These are phyloP conservation scores for Tympanoctomys barrerae DNA, from an alignment of 2,797 vertebrate genomes.

Conservation along the genomic window DNA sequence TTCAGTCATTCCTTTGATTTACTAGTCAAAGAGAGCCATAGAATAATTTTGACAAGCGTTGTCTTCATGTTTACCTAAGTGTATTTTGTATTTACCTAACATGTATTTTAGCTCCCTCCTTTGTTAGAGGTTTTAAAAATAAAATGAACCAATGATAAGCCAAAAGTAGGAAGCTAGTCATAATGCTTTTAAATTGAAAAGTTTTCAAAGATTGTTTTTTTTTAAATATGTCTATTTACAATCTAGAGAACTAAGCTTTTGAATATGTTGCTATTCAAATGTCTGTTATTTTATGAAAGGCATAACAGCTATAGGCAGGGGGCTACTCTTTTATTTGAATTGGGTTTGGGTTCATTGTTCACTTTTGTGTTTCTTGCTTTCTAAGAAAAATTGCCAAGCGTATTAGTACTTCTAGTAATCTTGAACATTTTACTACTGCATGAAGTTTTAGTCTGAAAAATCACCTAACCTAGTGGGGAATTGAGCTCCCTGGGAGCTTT, in stretches of 20 bases:
- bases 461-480: conserved; percentile 13
- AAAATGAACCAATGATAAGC: neutral
- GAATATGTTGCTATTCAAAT: neutral
- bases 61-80: neutral
- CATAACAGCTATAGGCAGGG: neutral
- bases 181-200: neutral
- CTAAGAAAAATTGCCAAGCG: conserved; percentile 47
- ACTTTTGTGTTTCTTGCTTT: neutral
- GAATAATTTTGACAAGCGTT: neutral
- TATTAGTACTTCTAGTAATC: neutral
- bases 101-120: neutral
- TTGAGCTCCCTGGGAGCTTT: neutral
- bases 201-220: no score
- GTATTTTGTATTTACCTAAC: neutral
- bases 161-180: neutral
- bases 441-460: conserved; percentile 36
- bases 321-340: neutral
- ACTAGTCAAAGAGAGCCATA: neutral
- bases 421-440: neutral
- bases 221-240: no score
- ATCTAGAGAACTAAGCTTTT: neutral
- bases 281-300: conserved; percentile 41
- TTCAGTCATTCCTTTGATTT: neutral
- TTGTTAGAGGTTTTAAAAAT: conserved; percentile 28
- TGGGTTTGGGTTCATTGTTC: neutral